Percentiles rank a stretch among this genome's conserved stretches.
phyloP scores from a whole-genome alignment of 2,113 vertebrate genomes.

The Cacatua alba region DNA sequence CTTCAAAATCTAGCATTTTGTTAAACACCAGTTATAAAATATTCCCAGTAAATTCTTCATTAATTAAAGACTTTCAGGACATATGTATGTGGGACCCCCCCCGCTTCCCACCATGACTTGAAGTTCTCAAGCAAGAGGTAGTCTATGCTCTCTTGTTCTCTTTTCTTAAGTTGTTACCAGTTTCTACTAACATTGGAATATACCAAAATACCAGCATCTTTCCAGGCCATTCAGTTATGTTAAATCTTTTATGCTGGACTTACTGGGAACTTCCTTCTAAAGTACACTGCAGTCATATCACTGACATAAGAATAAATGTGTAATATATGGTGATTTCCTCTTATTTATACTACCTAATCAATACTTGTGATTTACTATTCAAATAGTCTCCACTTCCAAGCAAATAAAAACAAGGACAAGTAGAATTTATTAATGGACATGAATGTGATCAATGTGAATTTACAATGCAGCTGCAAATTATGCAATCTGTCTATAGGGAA shows the following conservation, averaged over 20 bases:
- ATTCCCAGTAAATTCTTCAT: not conserved
- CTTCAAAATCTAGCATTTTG: not conserved
- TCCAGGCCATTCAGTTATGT: not conserved
- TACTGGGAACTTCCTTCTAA: not conserved
- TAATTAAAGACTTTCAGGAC: not conserved
- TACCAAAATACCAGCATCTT: not conserved
- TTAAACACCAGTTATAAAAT: not conserved
- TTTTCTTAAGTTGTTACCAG: not conserved
- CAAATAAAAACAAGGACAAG: not conserved
- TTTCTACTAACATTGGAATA: not conserved
- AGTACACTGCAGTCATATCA: not conserved
- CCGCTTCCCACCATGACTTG: not conserved
- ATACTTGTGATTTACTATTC: not conserved
- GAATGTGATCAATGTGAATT: not conserved
- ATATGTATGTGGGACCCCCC: not conserved
- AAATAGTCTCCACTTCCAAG: not conserved
- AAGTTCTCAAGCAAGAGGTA: not conserved
- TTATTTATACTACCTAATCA: not conserved
- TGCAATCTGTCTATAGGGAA: not conserved
- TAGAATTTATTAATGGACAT: not conserved
- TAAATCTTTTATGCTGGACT: not conserved
- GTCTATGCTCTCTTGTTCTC: not conserved
- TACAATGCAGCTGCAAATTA: not conserved
- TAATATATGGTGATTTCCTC: not conserved
- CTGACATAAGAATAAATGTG: not conserved